Evolutionary conservation across 2,797 vertebrate genomes (phyloP).

Genomic region (Phyllotis vaccarum): DNA sequence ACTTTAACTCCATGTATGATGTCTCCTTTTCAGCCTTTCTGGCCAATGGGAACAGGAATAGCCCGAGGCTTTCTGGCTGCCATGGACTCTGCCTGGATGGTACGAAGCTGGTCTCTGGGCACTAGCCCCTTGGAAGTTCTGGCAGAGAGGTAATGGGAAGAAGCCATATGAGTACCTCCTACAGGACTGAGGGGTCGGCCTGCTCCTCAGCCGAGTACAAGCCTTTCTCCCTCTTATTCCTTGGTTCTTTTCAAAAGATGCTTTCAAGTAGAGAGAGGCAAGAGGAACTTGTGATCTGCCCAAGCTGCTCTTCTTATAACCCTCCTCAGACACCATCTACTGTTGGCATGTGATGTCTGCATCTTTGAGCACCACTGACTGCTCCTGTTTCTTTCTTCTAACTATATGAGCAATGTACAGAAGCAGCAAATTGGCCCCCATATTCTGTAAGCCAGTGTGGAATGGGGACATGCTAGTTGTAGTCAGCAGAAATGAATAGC

Average conservation of each 20-base stretch:
- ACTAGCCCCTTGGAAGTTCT: constrained; percentile 95
- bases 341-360: not conserved
- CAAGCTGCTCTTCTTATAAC: not conserved
- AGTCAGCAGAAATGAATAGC: not conserved
- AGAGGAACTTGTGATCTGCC: not conserved
- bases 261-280: not conserved
- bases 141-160: constrained; percentile 94
- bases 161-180: not conserved
- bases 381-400: not conserved
- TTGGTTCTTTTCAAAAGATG: constrained; percentile 2
- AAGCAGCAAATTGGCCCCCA: not conserved
- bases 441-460: not conserved
- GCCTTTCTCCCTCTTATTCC: not conserved
- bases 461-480: not conserved
- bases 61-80: constrained; percentile 98
- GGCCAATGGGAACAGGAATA: constrained; percentile 99
- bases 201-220: not conserved
- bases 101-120: constrained; percentile 97
- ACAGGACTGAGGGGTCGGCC: fast-evolving
- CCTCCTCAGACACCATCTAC: not conserved
- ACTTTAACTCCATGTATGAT: not conserved
- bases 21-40: constrained; percentile 91
- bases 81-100: constrained; percentile 99
- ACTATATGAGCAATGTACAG: not conserved
- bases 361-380: not conserved